A percentile compares a stretch with the other conserved stretches of the same genome.
These are phyloP conservation scores for Sylvicola fuscatus DNA, from an alignment of 2,888 invertebrate genomes.

Conservation along the genomic window DNA sequence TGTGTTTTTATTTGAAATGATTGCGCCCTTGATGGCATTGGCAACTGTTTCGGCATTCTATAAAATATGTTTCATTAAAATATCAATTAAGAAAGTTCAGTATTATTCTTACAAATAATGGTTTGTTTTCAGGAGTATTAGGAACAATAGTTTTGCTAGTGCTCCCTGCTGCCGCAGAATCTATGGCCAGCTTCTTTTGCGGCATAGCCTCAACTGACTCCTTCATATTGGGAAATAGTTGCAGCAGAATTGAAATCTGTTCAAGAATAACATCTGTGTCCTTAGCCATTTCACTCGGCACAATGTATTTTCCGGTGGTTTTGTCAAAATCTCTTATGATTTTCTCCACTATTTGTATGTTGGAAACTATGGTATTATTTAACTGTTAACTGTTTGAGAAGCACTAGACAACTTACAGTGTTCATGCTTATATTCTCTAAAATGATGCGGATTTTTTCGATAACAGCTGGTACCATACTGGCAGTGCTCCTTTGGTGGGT, in stretches of 20 bases:
- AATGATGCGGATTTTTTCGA: slow-evolving; percentile 66
- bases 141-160: neutral
- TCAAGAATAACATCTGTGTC: slow-evolving; percentile 33
- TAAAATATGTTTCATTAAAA: no score
- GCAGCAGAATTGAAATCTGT: slow-evolving; percentile 35
- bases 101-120: no score
- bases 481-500: slow-evolving; percentile 32
- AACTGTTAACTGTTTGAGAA: no score
- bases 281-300: slow-evolving; percentile 32
- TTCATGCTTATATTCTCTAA: slow-evolving; percentile 57
- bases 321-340: slow-evolving; percentile 27
- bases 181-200: slow-evolving; percentile 7
- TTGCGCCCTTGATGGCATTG: no score
- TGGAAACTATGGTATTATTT: no score
- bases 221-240: slow-evolving; percentile 14
- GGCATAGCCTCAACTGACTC: no score
- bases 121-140: no score
- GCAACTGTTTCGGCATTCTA: no score
- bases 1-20: neutral
- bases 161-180: slow-evolving; percentile 14
- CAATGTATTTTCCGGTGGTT: slow-evolving; percentile 24
- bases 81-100: no score
- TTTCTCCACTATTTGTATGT: slow-evolving; percentile 45
- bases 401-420: slow-evolving; percentile 37
- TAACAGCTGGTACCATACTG: slow-evolving; percentile 61